Evolutionary conservation across 35 echinoderm and acorn worm species (phyloP).

Genomic region (Holothuria glaberrima): DNA sequence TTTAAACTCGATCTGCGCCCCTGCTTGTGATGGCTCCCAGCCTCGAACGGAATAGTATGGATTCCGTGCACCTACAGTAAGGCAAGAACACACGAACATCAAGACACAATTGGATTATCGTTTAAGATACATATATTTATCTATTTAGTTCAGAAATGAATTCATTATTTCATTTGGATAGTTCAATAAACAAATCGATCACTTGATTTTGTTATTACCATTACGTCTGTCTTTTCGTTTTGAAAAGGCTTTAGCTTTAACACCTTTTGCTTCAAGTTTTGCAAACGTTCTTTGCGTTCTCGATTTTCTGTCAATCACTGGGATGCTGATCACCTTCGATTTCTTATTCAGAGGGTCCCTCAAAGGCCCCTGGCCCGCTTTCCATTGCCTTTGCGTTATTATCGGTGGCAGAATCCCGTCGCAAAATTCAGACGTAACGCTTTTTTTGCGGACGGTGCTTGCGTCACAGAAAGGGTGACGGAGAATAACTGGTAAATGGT

Average conservation of each 20-base stretch:
- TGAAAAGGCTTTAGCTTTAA: slow-evolving; percentile 34
- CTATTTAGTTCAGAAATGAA: no score
- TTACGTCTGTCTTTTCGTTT: slow-evolving; percentile 4
- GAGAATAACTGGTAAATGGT: slow-evolving; percentile 21
- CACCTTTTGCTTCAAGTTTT: slow-evolving; percentile 41
- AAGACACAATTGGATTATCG: no score
- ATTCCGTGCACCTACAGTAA: no score
- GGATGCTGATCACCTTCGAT: slow-evolving; percentile 53
- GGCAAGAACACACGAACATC: no score
- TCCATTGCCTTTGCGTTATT: neutral
- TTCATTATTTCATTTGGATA: no score
- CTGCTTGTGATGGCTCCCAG: no score
- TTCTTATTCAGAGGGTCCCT: slow-evolving; percentile 9
- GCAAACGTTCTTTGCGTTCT: neutral
- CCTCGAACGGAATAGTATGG: no score
- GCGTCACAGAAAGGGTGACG: slow-evolving; percentile 25
- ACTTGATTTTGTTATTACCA: no score
- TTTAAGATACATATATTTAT: no score
- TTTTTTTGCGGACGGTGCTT: neutral
- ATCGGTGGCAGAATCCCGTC: slow-evolving; percentile 19
- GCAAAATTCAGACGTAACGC: neutral
- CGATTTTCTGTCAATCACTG: slow-evolving; percentile 2
- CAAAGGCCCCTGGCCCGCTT: neutral
- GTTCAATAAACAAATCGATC: no score
- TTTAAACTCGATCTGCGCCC: no score